Base-by-base conservation (phyloP, 2,113 vertebrate genomes). In the Cranoglanis bouderius region DNA sequence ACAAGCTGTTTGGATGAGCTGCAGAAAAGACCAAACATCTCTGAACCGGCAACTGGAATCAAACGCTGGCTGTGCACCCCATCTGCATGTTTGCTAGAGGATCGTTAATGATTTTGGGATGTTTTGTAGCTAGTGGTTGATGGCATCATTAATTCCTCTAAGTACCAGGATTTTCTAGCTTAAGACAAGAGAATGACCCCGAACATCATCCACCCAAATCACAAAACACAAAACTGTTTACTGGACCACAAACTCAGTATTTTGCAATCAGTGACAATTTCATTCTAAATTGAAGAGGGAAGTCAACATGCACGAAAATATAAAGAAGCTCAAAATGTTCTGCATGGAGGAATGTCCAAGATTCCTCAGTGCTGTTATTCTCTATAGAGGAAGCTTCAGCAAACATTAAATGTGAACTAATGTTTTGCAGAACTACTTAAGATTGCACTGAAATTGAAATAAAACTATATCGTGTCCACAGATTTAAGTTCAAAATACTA, bases 151-250 rank as follows among this genome's bases (percentile, higher is more conserved):
- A n/a, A 80, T 80, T 80, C 16, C 26, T 53, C 19, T 80, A 82
- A 82, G 80, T 24, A 57, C 49, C 49, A 61, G 35, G 2, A 61
- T 83, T 61, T 40, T 43, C 35, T 12, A 82, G 51, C 6, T 40
- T 40, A 61, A 61, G n/a, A 29, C 55, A 59, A 40, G 21, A 83
- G 16, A 61, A 61, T 16, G 35, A 61, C 38, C 2, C 24, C 35
- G 43, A 61, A 83, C 13, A 59, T 40, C 13, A 59, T 61, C 53
- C n/a, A 43, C 55, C 55, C 12, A 61, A 24, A 82, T 24, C 19
- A 38, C 46, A 49, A 49, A 49, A 38, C 32, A 82, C 80, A 57
- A 83, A 40, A 43, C 81, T 83, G 55, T 83, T 83, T 83, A 83
- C 81, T 43, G 35, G 55, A 29, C 43, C 81, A 61, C 32, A 61